phyloP scores from a whole-genome alignment of 2,113 vertebrate species.

The Sardina pilchardus region DNA sequence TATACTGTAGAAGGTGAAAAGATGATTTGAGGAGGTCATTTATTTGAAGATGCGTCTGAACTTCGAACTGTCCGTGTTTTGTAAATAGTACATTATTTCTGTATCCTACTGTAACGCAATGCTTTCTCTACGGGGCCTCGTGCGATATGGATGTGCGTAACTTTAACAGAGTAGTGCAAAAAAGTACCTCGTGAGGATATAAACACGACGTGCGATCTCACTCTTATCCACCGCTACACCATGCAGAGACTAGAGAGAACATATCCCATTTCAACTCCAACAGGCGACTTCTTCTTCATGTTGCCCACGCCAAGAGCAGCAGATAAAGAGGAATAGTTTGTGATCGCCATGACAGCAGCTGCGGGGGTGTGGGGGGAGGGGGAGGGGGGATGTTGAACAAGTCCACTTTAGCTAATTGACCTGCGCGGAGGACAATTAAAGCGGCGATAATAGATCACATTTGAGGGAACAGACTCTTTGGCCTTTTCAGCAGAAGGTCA shows the following conservation, averaged over 20 bases:
- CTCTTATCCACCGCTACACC: background rate
- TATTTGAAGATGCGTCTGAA: background rate
- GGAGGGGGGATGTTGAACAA: background rate
- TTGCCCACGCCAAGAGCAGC: background rate
- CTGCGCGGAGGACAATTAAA: slow-evolving; percentile 6
- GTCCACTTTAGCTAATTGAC: slow-evolving; percentile 7
- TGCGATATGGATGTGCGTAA: too few species aligned
- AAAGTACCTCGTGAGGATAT: background rate
- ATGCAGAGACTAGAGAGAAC: background rate
- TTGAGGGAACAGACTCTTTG: background rate
- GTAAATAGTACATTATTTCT: background rate
- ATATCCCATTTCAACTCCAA: background rate
- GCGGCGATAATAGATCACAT: slow-evolving; percentile 2
- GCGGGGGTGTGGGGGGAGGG: background rate
- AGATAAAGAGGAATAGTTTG: background rate
- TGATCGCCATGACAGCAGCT: background rate
- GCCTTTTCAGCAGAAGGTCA: slow-evolving; percentile 2
- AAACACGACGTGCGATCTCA: background rate
- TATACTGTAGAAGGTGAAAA: too few species aligned
- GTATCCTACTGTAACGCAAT: too few species aligned
- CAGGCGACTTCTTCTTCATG: background rate
- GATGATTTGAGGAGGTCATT: background rate
- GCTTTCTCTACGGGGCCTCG: too few species aligned
- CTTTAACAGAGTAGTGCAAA: background rate
- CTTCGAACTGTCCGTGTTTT: background rate